Base-by-base conservation (phyloP, 1,140 invertebrate species). In the Pinna nobilis region DNA sequence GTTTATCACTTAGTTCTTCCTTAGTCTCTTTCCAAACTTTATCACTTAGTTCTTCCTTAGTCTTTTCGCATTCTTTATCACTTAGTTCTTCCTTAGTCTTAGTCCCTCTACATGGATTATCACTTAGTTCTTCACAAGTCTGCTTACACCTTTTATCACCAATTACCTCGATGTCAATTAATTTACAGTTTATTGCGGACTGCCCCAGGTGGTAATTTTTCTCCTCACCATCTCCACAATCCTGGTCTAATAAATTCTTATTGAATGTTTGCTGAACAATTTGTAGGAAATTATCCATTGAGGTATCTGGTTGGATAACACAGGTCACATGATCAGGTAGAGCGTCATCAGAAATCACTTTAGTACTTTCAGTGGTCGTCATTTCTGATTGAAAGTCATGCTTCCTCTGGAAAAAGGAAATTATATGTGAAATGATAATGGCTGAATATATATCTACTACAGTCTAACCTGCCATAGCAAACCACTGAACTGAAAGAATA, bases 281-380 rank as follows among this genome's bases (percentile, higher is more conserved):
- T 35, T 71, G 51, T 20, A 87, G 49, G 53, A 87, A 86, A 3
- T 85, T 65, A 32, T 72, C 37, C 4, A 76, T 44, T 33, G 77
- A 65, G 51, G 84, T 85, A 63, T 79, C 72, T 32, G 83, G 74
- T 41, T 79, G 53, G 37, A 87, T 82, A 60, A 70, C 70, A 74
- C 77, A 81, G 2, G 82, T 77, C 37, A 87, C 78, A 81, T 87
- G 85, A 66, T 66, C 60, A 1, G 85, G 85, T 1, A 84, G 55
- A 0, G 33, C 55, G 25, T 30, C 55, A 30, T 59, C 55, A 59
- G n/a, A n/a, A n/a, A n/a, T n/a, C n/a, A n/a, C n/a, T n/a, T n/a
- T n/a, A n/a, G n/a, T n/a, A n/a, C n/a, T n/a, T n/a, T n/a, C n/a
- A n/a, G n/a, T n/a, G n/a, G n/a, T n/a, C n/a, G n/a, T n/a, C n/a